Evolutionary conservation across 2,113 vertebrate genomes (phyloP), one percentile per base, ranked within the genome.

Genomic region (Nycticebus coucang): DNA sequence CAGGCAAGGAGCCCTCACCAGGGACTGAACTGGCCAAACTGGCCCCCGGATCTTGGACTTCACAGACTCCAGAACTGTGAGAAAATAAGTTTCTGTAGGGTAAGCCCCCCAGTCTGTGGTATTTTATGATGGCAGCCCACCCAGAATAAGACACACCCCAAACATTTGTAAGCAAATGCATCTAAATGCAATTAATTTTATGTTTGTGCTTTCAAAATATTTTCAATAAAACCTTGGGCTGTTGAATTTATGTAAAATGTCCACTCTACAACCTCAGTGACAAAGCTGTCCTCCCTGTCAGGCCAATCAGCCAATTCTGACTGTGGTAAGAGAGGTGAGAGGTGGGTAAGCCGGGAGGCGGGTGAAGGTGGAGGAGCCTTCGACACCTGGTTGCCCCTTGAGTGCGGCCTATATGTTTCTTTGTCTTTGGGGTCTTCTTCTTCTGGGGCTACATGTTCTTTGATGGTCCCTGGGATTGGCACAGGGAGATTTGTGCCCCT

Each of bases 171-270:
- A 83, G 17, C 24, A 62, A 50, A 50, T 50, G 45, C 60, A 71
- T 41, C 59, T 37, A 71, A 97, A 75, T 60, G 35, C 35, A 75
- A 81, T 82, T 97, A 62, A 82, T 86, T 89, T 75, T 82, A 64
- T 83, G 89, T 92, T 9, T 91, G 24, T 79, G 66, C 35, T 87
- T 93, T 87, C 77, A 85, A 85, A 57, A 35, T n/a, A 81, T 84
- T 84, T 91, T 66, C 18, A 12, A 72, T 19, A 53, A 72, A 88
- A 85, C 9, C 59, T 74, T 6, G 28, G 35, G 68, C 68, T 88
- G 17, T 18, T 78, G 62, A 26, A 89, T 89, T 83, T 83, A 71
- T 50, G 11, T 68, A 90, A 92, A 89, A 94, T 24, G 53, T 71
- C 80, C 41, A 28, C n/a, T n/a, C n/a, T 81, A 53, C 7, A 41